Conservation (phyloP, 2,888 invertebrate genomes). For the Tenthredo mesomela region DNA sequence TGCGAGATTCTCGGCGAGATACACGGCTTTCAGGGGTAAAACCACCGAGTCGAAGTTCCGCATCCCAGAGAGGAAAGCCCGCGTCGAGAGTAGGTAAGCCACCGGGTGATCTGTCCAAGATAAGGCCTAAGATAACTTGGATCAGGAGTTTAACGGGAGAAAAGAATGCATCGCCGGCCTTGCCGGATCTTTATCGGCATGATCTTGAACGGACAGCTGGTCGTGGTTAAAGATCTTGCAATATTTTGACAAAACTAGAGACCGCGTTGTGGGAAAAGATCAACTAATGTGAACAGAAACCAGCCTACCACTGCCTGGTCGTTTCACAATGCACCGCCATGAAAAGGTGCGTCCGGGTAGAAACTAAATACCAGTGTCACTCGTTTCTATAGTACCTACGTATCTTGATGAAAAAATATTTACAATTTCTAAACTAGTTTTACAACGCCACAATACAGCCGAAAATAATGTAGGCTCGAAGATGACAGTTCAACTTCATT, state of each 20-base stretch:
- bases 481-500: background rate
- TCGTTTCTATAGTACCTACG: background rate
- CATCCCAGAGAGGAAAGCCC: constrained; percentile 43
- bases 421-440: background rate
- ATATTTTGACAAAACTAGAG: constrained; percentile 52
- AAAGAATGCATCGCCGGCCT: constrained; percentile 47
- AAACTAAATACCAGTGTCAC: constrained; percentile 20
- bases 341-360: constrained; percentile 39
- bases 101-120: constrained; percentile 49
- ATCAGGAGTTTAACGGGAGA: constrained; percentile 36
- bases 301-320: background rate
- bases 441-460: background rate
- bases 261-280: constrained; percentile 50
- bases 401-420: constrained; percentile 18
- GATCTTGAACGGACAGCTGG: constrained; percentile 51
- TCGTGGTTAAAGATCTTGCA: constrained; percentile 43
- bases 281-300: constrained; percentile 39
- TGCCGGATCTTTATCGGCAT: constrained; percentile 48
- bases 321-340: constrained; percentile 16
- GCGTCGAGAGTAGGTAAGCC: constrained; percentile 48
- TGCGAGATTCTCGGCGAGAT: constrained; percentile 50
- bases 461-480: background rate
- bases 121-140: constrained; percentile 44
- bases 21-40: constrained; percentile 50
- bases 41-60: constrained; percentile 50